Base-by-base conservation (phyloP, 2,888 invertebrate species). In the Zhuqinia jingwanae region DNA sequence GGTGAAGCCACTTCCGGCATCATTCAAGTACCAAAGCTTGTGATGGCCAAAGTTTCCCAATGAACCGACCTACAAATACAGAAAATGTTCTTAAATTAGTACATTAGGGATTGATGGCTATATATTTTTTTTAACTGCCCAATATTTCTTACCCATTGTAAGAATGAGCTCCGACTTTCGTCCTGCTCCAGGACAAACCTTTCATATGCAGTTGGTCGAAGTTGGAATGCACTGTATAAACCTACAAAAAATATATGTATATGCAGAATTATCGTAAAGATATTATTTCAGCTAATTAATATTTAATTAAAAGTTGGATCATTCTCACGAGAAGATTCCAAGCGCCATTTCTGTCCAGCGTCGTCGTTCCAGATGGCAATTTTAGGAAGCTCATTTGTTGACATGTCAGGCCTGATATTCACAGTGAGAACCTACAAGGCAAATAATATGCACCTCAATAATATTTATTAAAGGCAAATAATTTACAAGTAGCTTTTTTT, bases 341-440 rank as follows among this genome's bases (percentile, higher is more conserved):
- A 82, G 56, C 89, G 87, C 89, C 89, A 89, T 42, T 85, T 88
- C 45, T 89, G 89, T 10, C 86, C 85, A 10, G 88, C 58, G n/a
- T 47, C 63, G 25, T 88, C 85, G 30, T 3, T 53, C 81, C 84
- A 85, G 0, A 76, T 15, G 5, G 58, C 68, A 25, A 87, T 68
- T n/a, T 50, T 83, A 10, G 87, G 83, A 56, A 73, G 17, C 22
- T 82, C 77, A 22, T n/a, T n/a, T n/a, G n/a, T n/a, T n/a, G n/a
- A n/a, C n/a, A n/a, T n/a, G n/a, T n/a, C n/a, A n/a, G n/a, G n/a
- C n/a, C n/a, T n/a, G n/a, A n/a, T n/a, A n/a, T 63, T 75, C 3
- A 88, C 87, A 13, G 85, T 63, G 11, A 89, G 78, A 3, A 89
- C 89, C 87, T 88, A 20, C 2, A 53, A 79, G 27, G 27, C 3